Conservation (phyloP, 1,140 invertebrate species). For the Drosophila asahinai region DNA sequence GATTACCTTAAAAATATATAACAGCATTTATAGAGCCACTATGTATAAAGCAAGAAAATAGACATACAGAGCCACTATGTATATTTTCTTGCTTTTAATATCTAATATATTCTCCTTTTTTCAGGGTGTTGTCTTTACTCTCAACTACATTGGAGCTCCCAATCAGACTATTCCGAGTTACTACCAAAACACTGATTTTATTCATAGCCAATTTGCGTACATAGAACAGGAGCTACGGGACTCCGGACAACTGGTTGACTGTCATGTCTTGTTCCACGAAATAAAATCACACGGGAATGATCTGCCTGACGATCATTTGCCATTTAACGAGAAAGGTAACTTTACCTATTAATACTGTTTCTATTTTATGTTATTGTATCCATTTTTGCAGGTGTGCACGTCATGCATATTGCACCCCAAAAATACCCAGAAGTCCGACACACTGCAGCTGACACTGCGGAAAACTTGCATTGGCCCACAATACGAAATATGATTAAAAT, state of each 20-base stretch:
- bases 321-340: slow-evolving; percentile 32
- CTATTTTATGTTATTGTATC: not conserved
- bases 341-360: not conserved
- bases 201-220: slow-evolving; percentile 14
- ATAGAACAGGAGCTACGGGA: slow-evolving; percentile 28
- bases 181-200: slow-evolving; percentile 5
- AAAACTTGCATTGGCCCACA: slow-evolving; percentile 48
- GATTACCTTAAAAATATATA: too few species aligned
- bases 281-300: slow-evolving; percentile 21
- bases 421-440: slow-evolving; percentile 23
- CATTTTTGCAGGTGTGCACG: slow-evolving; percentile 27
- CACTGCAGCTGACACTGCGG: slow-evolving; percentile 21
- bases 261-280: slow-evolving; percentile 40
- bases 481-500: slow-evolving; percentile 51
- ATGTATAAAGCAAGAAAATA: too few species aligned
- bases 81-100: not conserved
- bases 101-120: too few species aligned
- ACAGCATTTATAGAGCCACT: too few species aligned
- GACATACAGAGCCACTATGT: too few species aligned
- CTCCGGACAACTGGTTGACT: slow-evolving; percentile 15
- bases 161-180: slow-evolving; percentile 38
- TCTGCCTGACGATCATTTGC: slow-evolving; percentile 48
- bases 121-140: slow-evolving; percentile 21
- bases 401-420: slow-evolving; percentile 42
- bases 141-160: slow-evolving; percentile 53